Percentiles rank a stretch among this genome's conserved stretches.
Conservation (phyloP, 2,888 invertebrate genomes). For the Lacanobia oleracea region DNA sequence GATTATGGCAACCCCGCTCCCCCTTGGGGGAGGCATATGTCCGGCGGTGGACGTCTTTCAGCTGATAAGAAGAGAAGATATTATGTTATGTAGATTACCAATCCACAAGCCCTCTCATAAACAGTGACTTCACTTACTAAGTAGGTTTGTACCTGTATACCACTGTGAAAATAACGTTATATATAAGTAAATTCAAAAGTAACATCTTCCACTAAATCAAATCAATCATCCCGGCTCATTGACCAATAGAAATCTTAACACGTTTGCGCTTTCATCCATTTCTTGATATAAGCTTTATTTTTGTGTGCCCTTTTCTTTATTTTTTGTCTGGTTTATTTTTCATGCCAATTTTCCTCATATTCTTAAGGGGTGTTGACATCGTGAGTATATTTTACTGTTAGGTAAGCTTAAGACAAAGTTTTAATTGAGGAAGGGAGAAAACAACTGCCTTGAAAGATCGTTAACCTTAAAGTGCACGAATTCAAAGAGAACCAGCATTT, state of each 20-base stretch:
- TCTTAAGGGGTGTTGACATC: not conserved
- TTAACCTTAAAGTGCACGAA: no score
- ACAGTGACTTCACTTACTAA: not conserved
- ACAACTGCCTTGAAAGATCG: not conserved
- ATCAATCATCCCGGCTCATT: slow-evolving; percentile 60
- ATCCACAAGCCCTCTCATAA: no score
- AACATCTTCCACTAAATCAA: slow-evolving; percentile 34
- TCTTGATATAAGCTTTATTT: slow-evolving; percentile 21
- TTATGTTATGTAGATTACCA: no score
- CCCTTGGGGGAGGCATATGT: no score
- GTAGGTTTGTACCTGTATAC: no score
- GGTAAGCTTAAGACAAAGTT: not conserved
- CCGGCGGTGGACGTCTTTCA: no score
- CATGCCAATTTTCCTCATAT: not conserved
- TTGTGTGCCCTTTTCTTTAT: not conserved
- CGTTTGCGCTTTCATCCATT: slow-evolving; percentile 44
- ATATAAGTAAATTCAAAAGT: slow-evolving; percentile 10
- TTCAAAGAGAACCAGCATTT: no score
- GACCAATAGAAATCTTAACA: slow-evolving; percentile 52
- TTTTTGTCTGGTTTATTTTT: slow-evolving; percentile 4
- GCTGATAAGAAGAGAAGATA: no score
- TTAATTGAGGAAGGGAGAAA: not conserved
- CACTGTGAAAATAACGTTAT: not conserved
- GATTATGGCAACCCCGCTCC: no score
- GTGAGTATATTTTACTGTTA: not conserved